Conservation (phyloP, 2,113 vertebrate species). For the Telmatochromis sp. region DNA sequence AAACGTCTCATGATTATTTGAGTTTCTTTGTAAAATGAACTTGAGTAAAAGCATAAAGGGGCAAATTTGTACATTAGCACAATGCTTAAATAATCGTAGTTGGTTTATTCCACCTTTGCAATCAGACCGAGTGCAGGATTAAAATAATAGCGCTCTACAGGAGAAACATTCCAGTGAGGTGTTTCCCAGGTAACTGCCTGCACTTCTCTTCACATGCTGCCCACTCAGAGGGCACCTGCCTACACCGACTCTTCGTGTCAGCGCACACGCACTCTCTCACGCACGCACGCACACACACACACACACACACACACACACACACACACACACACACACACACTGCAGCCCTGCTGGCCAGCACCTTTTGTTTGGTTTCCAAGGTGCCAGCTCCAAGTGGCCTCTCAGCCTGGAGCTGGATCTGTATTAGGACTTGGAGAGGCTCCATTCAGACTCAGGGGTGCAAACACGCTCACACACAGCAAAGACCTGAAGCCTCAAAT, state of each 20-base stretch:
- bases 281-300: not conserved
- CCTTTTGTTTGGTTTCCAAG: slow-evolving; percentile 69
- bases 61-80: not conserved
- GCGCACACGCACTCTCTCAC: not conserved
- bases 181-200: slow-evolving; percentile 59
- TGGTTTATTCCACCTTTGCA: not conserved
- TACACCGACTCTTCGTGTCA: not conserved
- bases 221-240: slow-evolving; percentile 46
- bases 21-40: not conserved
- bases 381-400: slow-evolving; percentile 44
- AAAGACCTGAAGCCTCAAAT: not conserved
- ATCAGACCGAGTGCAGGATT: not conserved
- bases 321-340: not conserved
- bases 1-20: not conserved
- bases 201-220: slow-evolving; percentile 34
- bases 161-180: slow-evolving; percentile 23
- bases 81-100: not conserved
- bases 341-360: not conserved
- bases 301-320: not conserved
- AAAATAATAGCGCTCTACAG: not conserved
- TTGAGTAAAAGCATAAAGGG: not conserved
- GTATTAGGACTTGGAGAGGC: slow-evolving; percentile 10
- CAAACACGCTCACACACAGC: not conserved
- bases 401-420: slow-evolving; percentile 23
- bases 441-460: not conserved